Evolutionary conservation across 1,140 invertebrate species (phyloP), one percentile per base, ranked within the genome.

Genomic region (Drosophila sp.): DNA sequence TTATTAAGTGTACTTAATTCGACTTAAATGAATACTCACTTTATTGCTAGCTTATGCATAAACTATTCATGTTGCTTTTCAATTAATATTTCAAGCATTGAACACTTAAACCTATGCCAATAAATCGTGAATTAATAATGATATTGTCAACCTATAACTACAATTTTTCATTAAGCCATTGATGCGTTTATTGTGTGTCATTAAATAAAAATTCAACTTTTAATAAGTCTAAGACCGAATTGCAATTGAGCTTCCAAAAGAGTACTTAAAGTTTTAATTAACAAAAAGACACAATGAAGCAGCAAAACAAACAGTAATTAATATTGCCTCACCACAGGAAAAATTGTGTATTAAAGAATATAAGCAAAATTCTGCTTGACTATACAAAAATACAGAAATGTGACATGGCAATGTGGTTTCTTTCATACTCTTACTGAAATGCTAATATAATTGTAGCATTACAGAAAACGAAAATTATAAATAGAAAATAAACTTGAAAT

Each of bases 281-380:
- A 69, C 32, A 70, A 61, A 74, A 62, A 70, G 50, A 50, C 65
- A 32, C 57, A 36, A 27, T 14, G 63, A 7, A 16, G 48, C 58
- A 56, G 43, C 50, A 41, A 27, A 41, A 57, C 72, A 70, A 74
- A 70, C 50, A 70, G 57, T 74, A 74, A 74, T 74, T 74, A 74
- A 74, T 57, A 63, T 11, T 18, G 40, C 11, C 14, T 14, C 40
- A 36, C 38, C 21, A 54, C 25, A 21, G 14, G 13, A 21, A 14
- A 21, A 48, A 66, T 14, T 29, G 2, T 25, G 6, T 2, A 57
- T 27, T 32, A 66, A 29, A 48, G 27, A 29, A 54, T 54, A 34
- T 40, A 51, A 62, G 34, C 5, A n/a, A 25, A 27, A 29, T 38
- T 38, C 13, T 16, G 14, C 6, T 8, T 6, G 16, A 50, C 21